Evolutionary conservation across 2,888 invertebrate species (phyloP).

Genomic region (Tetranychus piercei): DNA sequence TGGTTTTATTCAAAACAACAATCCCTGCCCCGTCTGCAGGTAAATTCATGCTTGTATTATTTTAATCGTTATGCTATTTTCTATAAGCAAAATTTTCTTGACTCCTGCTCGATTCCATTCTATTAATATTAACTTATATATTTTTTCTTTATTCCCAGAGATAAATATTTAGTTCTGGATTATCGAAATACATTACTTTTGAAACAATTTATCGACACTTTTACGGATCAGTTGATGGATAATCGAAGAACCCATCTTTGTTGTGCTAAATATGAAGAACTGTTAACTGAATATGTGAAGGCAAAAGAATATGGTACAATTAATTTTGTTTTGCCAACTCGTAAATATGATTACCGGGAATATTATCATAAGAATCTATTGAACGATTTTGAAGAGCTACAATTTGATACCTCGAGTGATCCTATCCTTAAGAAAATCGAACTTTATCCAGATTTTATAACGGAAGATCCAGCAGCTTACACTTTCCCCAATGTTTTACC

Average conservation of each 20-base stretch:
- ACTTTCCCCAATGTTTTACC: constrained; percentile 5
- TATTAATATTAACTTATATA: no score
- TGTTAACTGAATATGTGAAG: constrained; percentile 55
- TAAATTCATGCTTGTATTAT: neutral
- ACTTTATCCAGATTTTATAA: neutral
- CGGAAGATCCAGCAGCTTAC: neutral
- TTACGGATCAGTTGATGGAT: constrained; percentile 49
- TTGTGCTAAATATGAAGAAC: constrained; percentile 51
- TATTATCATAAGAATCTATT: constrained; percentile 36
- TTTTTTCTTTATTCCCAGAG: constrained; percentile 39
- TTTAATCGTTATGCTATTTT: neutral
- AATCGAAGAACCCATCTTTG: constrained; percentile 43
- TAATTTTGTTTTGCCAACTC: constrained; percentile 62
- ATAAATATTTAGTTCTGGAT: constrained; percentile 72
- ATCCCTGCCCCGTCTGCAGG: constrained; percentile 74
- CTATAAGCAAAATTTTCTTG: no score
- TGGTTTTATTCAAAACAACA: constrained; percentile 45
- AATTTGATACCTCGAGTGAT: neutral
- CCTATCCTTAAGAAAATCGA: neutral
- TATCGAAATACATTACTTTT: constrained; percentile 57
- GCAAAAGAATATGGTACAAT: constrained; percentile 59
- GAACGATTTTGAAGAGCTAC: neutral
- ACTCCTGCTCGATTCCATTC: no score
- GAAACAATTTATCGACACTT: constrained; percentile 68
- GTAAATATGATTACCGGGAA: constrained; percentile 61